Conservation (phyloP, 2,113 vertebrate species). For the Phalacrocorax carbo region DNA sequence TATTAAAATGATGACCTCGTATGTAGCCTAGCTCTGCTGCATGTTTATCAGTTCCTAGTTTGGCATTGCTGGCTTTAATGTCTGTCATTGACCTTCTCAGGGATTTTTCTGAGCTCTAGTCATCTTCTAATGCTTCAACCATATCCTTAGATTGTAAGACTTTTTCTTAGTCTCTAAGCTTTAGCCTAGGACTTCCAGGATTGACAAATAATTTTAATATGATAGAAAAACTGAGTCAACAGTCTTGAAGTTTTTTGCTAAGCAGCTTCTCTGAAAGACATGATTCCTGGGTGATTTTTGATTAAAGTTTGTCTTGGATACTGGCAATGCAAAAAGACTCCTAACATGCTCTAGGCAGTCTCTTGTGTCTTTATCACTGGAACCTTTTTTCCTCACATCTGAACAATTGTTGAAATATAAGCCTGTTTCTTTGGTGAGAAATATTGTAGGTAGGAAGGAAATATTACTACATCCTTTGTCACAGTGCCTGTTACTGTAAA, state of each 20-base stretch:
- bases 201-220: neutral
- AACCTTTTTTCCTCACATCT: neutral
- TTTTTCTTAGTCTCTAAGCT: neutral
- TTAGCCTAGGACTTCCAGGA: neutral
- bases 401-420: neutral
- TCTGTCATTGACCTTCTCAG: neutral
- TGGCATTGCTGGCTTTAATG: neutral
- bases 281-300: neutral
- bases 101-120: neutral
- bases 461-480: neutral
- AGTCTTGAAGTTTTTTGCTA: neutral
- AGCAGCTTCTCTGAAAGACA: neutral
- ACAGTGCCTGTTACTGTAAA: neutral
- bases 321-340: neutral
- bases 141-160: neutral
- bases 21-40: neutral
- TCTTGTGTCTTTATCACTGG: neutral
- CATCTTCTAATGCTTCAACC: neutral
- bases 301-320: neutral
- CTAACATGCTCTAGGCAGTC: neutral
- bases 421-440: neutral
- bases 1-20: neutral
- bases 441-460: neutral
- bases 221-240: neutral
- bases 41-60: neutral